A percentile compares a stretch with the other conserved stretches of the same genome.
These are phyloP conservation scores for Helicoverpa zea DNA, from an alignment of 1,140 invertebrate genomes.

Conservation along the genomic window DNA sequence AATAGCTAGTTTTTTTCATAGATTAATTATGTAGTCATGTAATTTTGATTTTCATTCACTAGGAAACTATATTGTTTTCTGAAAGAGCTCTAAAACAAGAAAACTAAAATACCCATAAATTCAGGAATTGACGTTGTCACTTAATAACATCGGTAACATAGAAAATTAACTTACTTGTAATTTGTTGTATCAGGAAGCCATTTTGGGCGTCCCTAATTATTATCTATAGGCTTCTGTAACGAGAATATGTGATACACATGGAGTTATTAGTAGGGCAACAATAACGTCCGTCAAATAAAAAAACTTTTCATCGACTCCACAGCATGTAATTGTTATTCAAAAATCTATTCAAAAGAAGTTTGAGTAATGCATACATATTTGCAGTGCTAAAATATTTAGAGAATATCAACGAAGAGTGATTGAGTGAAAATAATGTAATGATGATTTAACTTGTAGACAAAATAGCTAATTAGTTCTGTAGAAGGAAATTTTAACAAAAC, in stretches of 20 bases:
- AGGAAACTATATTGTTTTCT: background rate
- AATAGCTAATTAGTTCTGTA: too few species aligned
- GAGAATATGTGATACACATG: conserved; percentile 63
- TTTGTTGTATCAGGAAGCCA: conserved; percentile 54
- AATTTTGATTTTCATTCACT: too few species aligned
- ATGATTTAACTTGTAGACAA: too few species aligned
- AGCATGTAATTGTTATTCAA: background rate
- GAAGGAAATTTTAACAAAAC: too few species aligned
- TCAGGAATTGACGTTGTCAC: background rate
- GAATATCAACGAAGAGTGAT: too few species aligned
- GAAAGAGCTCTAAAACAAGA: background rate
- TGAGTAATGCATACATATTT: too few species aligned
- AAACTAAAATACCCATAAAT: background rate
- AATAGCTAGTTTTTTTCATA: too few species aligned
- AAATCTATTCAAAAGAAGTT: background rate
- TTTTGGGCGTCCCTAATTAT: conserved; percentile 68
- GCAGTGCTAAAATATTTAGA: too few species aligned
- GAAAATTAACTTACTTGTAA: conserved; percentile 57
- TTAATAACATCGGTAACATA: conserved; percentile 14
- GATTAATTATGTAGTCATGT: too few species aligned
- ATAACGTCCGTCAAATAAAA: background rate
- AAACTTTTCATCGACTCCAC: background rate
- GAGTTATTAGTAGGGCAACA: background rate
- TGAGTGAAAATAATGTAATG: too few species aligned
- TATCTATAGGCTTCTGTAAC: conserved; percentile 64